Conservation (phyloP, 2,888 invertebrate genomes). For the Calameuta idolon region DNA sequence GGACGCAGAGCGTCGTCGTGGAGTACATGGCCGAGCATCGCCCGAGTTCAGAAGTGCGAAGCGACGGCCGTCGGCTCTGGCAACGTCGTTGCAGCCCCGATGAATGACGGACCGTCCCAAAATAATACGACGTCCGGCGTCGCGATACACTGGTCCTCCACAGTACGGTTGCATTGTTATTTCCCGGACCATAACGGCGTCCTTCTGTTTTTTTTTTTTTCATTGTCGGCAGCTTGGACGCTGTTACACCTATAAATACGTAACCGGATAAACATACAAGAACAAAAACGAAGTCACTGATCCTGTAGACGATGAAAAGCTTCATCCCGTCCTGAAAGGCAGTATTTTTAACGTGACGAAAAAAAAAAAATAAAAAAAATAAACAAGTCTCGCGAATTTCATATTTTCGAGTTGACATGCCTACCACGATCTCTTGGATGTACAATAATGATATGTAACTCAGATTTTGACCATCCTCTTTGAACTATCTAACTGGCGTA, state of each 20-base stretch:
- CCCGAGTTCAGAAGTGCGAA: slow-evolving; percentile 40
- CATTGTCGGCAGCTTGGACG: neutral
- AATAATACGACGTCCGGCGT: slow-evolving; percentile 47
- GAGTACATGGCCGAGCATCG: slow-evolving; percentile 14
- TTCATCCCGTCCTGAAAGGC: neutral
- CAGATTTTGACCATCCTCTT: neutral
- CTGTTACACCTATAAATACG: neutral
- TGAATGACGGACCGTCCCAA: slow-evolving; percentile 52
- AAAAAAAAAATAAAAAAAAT: neutral
- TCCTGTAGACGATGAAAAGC: neutral
- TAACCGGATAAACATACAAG: neutral
- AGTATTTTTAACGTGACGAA: neutral
- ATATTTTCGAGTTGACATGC: neutral
- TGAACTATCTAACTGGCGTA: neutral
- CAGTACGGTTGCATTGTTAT: slow-evolving; percentile 36
- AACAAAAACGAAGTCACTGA: neutral
- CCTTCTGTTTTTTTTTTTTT: neutral
- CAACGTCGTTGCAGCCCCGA: slow-evolving; percentile 32
- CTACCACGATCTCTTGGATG: neutral
- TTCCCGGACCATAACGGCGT: slow-evolving; percentile 20
- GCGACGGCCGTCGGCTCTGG: slow-evolving; percentile 59
- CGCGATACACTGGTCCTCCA: slow-evolving; percentile 31
- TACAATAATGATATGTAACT: neutral
- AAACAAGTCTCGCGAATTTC: neutral
- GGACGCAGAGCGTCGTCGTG: slow-evolving; percentile 21